Conservation (phyloP, 2,113 vertebrate species). For the Passer domesticus region DNA sequence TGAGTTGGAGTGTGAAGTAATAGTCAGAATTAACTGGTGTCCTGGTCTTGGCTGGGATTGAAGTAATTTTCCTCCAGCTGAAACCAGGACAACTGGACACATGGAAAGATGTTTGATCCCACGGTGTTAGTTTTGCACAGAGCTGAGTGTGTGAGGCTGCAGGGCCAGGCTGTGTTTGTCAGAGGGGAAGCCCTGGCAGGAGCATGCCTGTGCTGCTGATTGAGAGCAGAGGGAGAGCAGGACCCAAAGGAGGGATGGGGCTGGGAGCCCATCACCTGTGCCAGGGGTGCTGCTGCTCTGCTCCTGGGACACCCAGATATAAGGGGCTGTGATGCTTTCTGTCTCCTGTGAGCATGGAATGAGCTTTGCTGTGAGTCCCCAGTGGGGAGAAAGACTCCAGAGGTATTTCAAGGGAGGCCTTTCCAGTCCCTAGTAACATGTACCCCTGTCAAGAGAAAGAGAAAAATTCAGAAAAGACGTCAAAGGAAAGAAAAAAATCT, state of each 20-base stretch:
- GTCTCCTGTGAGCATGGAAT: not conserved
- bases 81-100: not conserved
- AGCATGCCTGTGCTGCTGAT: fast-evolving
- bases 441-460: not conserved
- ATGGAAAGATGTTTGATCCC: not conserved
- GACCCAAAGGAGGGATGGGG: not conserved
- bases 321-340: fast-evolving
- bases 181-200: not conserved
- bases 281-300: not conserved
- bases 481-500: not conserved
- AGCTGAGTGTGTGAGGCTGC: fast-evolving
- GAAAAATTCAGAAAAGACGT: not conserved
- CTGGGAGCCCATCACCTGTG: not conserved
- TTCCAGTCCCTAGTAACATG: not conserved
- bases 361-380: not conserved
- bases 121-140: not conserved
- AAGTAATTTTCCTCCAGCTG: not conserved
- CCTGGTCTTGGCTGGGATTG: not conserved
- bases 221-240: not conserved
- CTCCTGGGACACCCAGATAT: not conserved
- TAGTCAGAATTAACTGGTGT: not conserved
- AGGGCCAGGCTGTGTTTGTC: not conserved
- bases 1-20: not conserved
- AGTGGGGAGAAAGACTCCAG: fast-evolving
- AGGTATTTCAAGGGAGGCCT: not conserved